Conservation (phyloP, 2,888 invertebrate species). For the Choristoneura rosaceana region DNA sequence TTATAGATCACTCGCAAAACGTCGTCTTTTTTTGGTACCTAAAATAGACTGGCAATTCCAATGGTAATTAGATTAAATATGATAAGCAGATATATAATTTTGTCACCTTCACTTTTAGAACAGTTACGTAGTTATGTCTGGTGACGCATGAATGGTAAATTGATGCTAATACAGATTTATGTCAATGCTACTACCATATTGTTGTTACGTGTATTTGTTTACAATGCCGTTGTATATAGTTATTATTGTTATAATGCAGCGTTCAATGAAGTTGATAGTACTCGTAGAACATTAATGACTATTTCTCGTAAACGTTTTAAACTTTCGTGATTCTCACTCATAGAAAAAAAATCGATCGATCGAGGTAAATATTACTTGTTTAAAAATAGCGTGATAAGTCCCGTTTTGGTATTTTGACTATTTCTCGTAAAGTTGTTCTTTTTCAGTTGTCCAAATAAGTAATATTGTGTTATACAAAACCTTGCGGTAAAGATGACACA, state of each 20-base stretch:
- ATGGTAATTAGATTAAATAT: neutral
- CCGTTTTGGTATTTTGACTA: too few relatives aligned
- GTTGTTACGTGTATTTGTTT: slow-evolving; percentile 16
- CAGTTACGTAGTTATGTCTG: slow-evolving; percentile 10
- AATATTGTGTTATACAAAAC: too few relatives aligned
- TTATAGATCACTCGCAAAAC: neutral
- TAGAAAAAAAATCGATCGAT: too few relatives aligned
- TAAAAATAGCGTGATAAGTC: too few relatives aligned
- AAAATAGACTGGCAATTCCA: neutral
- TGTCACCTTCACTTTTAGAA: slow-evolving; percentile 28
- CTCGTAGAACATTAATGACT: too few relatives aligned
- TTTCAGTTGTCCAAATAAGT: too few relatives aligned
- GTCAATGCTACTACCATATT: slow-evolving; percentile 23
- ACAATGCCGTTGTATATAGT: neutral
- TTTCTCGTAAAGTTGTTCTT: too few relatives aligned
- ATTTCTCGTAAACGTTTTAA: too few relatives aligned
- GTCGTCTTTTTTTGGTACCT: neutral
- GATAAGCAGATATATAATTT: slow-evolving; percentile 8
- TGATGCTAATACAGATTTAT: slow-evolving; percentile 25
- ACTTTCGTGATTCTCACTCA: too few relatives aligned
- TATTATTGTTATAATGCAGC: neutral
- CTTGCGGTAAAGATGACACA: too few relatives aligned
- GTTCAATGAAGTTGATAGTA: neutral
- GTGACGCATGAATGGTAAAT: slow-evolving; percentile 24
- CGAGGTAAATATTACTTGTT: too few relatives aligned